Evolutionary conservation across 1,140 invertebrate species (phyloP), one percentile per base, ranked within the genome.

Genomic region (Oedothorax gibbosus): DNA sequence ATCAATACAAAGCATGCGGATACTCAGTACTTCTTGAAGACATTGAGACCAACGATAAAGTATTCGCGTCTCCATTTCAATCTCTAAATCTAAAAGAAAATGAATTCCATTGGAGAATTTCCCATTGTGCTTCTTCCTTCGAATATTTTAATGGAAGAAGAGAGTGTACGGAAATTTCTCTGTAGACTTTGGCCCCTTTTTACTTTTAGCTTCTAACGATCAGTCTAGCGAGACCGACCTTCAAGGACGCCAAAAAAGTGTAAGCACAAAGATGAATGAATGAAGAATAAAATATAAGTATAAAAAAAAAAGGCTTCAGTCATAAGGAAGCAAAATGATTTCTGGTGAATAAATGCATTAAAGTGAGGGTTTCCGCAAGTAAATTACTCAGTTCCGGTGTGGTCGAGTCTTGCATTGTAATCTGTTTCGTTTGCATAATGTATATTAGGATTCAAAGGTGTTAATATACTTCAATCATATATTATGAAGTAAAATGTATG

Each of bases 1-100:
- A 71, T 82, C 80, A 82, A 82, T 73, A 73, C 50, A 62, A 73
- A 35, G 69, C 60, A 82, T 73, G 80, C 80, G 80, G 80, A 82
- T 82, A 82, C 57, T 64, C 64, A 73, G 62, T 65, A 21, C 21
- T 49, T 12, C 69, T 71, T 71, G n/a, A 18, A 71, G 54, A 53
- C 50, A n/a, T 49, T 53, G 69, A 71, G 50, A 71, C 54, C 35
- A 35, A 35, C 35, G 35, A 35, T 1, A 35, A 35, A 35, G 35
- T 35, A 35, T 35, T 35, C 35, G 35, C 35, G 35, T 35, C 35
- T 35, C 5, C 35, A 35, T 35, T 35, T 35, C 35, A 35, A 35
- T 35, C 35, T 1, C 35, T 35, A 35, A 35, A 35, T 35, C 35
- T 35, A 35, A 35, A 35, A 35, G 35, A 35, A 35, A 35, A 35